Conservation (phyloP, 2,888 invertebrate species). For the Pristionchus arcanus region DNA sequence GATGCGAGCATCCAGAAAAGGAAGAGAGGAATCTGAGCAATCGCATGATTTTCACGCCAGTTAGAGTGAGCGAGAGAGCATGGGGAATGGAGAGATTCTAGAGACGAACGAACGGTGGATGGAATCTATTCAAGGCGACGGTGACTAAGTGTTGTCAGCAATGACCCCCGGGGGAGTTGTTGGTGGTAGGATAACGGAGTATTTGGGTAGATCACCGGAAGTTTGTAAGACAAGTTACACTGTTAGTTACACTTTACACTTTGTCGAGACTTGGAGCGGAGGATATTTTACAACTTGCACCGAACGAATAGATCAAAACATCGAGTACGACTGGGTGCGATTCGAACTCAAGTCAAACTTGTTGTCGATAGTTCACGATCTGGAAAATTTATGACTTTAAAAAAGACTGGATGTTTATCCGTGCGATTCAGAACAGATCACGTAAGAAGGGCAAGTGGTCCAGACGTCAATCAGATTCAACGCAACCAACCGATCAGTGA, state of each 20-base stretch:
- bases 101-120: background rate
- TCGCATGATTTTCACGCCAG: background rate
- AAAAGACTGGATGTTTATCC: background rate
- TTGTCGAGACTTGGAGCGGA: background rate
- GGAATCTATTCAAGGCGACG: background rate
- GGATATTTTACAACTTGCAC: no score
- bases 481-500: background rate
- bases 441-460: background rate
- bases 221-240: no score
- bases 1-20: slow-evolving; percentile 36
- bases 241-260: no score
- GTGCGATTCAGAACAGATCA: background rate
- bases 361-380: background rate
- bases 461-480: background rate
- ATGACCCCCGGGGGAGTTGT: background rate
- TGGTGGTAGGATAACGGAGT: background rate
- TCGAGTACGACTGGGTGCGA: no score
- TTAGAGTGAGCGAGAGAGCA: background rate
- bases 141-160: background rate
- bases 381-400: background rate
- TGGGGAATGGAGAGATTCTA: slow-evolving; percentile 1
- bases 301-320: no score
- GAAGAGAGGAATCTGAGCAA: slow-evolving; percentile 29
- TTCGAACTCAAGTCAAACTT: no score
- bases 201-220: background rate